phyloP scores from a whole-genome alignment of 2,113 vertebrate species.

The Apaloderma vittatum region DNA sequence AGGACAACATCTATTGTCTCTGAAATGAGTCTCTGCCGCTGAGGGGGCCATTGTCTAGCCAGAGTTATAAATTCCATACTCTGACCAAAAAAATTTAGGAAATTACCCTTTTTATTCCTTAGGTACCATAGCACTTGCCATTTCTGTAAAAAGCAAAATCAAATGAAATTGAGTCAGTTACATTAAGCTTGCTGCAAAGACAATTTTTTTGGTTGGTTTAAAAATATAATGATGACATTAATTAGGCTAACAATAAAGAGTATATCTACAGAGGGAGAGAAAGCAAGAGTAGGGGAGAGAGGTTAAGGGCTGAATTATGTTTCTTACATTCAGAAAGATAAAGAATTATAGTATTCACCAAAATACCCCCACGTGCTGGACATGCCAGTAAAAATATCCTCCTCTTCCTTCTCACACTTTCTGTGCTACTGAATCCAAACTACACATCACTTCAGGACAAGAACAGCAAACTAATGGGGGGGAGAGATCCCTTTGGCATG shows the following conservation, averaged over 20 bases:
- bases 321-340: not conserved
- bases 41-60: not conserved
- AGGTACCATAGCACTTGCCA: not conserved
- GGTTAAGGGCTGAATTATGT: not conserved
- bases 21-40: conserved; percentile 20
- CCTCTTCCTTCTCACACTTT: not conserved
- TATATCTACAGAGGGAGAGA: not conserved
- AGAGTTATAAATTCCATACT: not conserved
- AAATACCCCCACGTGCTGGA: not conserved
- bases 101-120: conserved; percentile 3
- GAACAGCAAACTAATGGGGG: not conserved
- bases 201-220: not conserved
- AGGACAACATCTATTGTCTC: conserved; percentile 51
- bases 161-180: not conserved
- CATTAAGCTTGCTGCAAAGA: not conserved
- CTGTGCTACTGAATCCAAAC: not conserved
- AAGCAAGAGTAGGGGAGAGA: not conserved
- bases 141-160: not conserved
- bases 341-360: not conserved
- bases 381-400: not conserved
- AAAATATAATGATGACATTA: not conserved
- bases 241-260: conserved; percentile 13
- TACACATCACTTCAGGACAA: not conserved
- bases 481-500: not conserved
- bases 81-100: not conserved